Conservation (phyloP, 2,113 vertebrate species). For the Caloenas nicobarica region DNA sequence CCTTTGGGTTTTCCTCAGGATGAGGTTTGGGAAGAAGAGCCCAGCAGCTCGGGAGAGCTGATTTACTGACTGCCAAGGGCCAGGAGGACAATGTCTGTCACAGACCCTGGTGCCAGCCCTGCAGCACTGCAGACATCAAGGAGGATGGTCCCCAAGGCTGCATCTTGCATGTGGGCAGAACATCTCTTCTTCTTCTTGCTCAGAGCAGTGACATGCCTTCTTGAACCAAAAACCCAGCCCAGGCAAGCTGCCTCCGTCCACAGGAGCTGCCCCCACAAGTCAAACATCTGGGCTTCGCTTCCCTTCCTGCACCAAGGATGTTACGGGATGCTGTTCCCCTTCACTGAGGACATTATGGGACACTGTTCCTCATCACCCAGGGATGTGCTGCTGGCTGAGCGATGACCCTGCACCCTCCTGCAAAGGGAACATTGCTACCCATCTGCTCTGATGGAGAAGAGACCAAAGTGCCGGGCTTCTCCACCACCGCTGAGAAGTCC, state of each 20-base stretch:
- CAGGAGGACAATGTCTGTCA: neutral
- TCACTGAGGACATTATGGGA: too few species aligned
- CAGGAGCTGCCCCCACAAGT: neutral
- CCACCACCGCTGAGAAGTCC: neutral
- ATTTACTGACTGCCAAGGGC: neutral
- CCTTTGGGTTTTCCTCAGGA: too few species aligned
- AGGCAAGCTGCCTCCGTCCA: fast-evolving
- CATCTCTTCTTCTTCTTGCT: neutral
- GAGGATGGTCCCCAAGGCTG: neutral
- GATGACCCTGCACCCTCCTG: fast-evolving
- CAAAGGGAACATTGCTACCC: fast-evolving
- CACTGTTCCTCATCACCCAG: too few species aligned
- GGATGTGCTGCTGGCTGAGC: neutral
- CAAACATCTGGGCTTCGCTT: neutral
- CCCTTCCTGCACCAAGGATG: fast-evolving
- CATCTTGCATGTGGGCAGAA: neutral
- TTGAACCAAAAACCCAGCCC: neutral
- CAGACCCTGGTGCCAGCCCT: neutral
- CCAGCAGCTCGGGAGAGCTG: neutral
- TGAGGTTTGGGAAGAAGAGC: too few species aligned
- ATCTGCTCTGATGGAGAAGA: neutral
- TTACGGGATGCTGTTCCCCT: neutral
- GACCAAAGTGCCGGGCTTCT: neutral
- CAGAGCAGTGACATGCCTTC: fast-evolving
- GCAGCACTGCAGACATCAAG: neutral